A percentile compares a stretch with the other conserved stretches of the same genome.
These are phyloP conservation scores for Isurus oxyrinchus DNA, from an alignment of 2,113 vertebrate genomes.

Conservation along the genomic window DNA sequence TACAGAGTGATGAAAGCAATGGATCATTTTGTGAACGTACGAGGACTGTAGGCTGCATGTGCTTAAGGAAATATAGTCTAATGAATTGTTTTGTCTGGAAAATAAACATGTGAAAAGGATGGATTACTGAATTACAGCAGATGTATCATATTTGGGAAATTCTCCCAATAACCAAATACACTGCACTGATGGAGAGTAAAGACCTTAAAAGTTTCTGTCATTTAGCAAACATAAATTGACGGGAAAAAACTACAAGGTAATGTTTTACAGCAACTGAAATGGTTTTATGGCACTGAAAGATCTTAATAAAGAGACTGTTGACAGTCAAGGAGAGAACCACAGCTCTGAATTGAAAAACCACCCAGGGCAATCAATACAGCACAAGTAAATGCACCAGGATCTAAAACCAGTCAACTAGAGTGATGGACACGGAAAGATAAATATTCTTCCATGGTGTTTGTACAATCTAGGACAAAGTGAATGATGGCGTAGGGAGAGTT, in stretches of 20 bases:
- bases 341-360: neutral
- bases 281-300: neutral
- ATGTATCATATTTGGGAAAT: neutral
- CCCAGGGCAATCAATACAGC: neutral
- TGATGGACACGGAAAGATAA: neutral
- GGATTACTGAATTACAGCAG: neutral
- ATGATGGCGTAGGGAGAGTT: neutral
- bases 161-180: neutral
- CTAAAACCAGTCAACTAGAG: neutral
- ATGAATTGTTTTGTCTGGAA: neutral
- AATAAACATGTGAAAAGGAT: neutral
- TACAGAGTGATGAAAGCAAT: neutral
- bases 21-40: neutral
- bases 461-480: neutral
- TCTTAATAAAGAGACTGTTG: neutral
- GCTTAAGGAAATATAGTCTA: neutral
- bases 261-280: neutral
- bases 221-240: neutral
- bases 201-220: neutral
- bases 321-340: neutral
- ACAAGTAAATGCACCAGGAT: neutral
- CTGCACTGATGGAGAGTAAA: neutral
- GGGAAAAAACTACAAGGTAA: neutral
- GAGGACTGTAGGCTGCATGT: neutral
- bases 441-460: neutral